Percentiles rank a stretch among this genome's conserved stretches.
Conservation (phyloP, 2,113 vertebrate species). For the Lycocorax pyrrhopterus region DNA sequence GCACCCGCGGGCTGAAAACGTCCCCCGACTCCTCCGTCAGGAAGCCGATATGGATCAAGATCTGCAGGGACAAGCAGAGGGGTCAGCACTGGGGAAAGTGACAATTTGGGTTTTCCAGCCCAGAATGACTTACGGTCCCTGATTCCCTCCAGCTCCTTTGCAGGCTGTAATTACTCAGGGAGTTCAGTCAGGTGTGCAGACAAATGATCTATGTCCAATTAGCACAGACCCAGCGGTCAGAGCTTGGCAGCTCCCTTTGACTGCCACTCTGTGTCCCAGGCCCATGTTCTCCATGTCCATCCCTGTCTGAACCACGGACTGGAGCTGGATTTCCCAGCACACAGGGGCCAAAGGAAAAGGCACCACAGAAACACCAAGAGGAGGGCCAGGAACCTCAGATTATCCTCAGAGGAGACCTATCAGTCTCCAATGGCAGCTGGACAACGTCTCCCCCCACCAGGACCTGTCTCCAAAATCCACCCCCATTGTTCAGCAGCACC, state of each 20-base stretch:
- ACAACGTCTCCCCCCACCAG: neutral
- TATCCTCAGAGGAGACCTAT: neutral
- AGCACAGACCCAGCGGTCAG: neutral
- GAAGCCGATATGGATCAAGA: conserved; percentile 94
- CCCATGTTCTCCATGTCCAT: accelerated
- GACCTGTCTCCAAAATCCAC: neutral
- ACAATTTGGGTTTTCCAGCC: neutral
- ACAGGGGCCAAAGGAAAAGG: neutral
- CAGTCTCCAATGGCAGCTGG: accelerated
- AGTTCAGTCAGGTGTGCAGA: neutral
- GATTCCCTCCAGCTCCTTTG: neutral
- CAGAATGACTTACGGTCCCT: neutral
- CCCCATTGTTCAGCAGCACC: neutral
- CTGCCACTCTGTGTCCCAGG: neutral
- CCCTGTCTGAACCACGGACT: accelerated
- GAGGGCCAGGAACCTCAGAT: neutral
- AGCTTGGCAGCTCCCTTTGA: neutral
- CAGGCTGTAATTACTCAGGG: neutral
- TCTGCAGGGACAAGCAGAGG: conserved; percentile 66
- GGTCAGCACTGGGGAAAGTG: neutral
- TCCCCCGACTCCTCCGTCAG: conserved; percentile 96
- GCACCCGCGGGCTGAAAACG: conserved; percentile 92
- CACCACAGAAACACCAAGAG: accelerated
- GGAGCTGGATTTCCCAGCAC: neutral
- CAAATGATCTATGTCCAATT: neutral